Conservation (phyloP, 1,140 invertebrate species). For the Hyposmocoma kahamanoa region DNA sequence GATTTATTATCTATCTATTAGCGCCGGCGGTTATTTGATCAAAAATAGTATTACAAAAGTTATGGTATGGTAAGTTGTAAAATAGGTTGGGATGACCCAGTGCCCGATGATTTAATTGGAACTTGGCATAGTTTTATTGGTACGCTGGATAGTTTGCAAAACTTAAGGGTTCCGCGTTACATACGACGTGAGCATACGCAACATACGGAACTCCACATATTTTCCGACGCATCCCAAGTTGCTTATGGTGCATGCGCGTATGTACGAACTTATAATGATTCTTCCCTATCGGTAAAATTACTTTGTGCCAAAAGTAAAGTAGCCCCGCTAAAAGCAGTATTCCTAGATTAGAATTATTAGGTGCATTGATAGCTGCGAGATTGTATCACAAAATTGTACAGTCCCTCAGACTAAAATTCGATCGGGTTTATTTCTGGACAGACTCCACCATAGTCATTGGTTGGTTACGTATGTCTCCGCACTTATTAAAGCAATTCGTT, state of each 20-base stretch:
- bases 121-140: conserved; percentile 1
- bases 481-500: conserved; percentile 17
- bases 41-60: conserved; percentile 39
- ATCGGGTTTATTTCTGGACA: conserved; percentile 11
- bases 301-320: conserved; percentile 21
- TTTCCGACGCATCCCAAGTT: conserved; percentile 9
- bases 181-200: background rate
- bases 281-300: conserved; percentile 4
- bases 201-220: conserved; percentile 12
- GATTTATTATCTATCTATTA: conserved; percentile 27
- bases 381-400: conserved; percentile 3
- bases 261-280: background rate
- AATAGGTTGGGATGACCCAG: conserved; percentile 37
- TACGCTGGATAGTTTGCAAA: background rate
- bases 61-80: conserved; percentile 22
- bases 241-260: conserved; percentile 11
- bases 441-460: conserved; percentile 17
- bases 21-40: conserved; percentile 28
- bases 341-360: conserved; percentile 1
- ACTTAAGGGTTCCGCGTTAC: background rate
- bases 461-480: conserved; percentile 18
- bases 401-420: background rate
- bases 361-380: background rate
- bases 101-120: conserved; percentile 18
- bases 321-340: conserved; percentile 14